These are phyloP conservation scores for Turnix velox DNA, from an alignment of 2,113 vertebrate genomes.

Conservation along the genomic window DNA sequence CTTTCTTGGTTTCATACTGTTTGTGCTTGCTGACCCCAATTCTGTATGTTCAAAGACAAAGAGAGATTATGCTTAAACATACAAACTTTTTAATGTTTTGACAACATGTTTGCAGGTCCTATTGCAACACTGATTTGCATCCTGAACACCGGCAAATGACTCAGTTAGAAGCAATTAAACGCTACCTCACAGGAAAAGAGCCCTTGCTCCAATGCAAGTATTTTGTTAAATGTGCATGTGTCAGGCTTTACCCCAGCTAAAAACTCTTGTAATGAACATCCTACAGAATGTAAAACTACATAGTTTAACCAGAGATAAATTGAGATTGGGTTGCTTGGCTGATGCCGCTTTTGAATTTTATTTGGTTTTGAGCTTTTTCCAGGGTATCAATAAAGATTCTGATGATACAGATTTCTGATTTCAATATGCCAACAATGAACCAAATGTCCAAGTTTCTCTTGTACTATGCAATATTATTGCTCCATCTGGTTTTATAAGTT, in stretches of 20 bases:
- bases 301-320: not conserved
- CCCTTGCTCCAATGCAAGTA: slow-evolving; percentile 89
- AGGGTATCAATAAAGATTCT: not conserved
- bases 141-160: slow-evolving; percentile 89
- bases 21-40: not conserved
- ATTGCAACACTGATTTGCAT: slow-evolving; percentile 93
- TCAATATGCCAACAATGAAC: not conserved
- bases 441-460: not conserved
- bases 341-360: not conserved
- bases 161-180: slow-evolving; percentile 92
- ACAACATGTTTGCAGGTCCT: slow-evolving; percentile 79
- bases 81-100: slow-evolving; percentile 16
- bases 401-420: not conserved
- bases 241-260: not conserved
- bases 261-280: not conserved
- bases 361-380: not conserved
- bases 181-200: slow-evolving; percentile 90
- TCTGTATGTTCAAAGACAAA: slow-evolving; percentile 23
- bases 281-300: not conserved
- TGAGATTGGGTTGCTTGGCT: not conserved
- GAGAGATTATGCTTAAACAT: not conserved
- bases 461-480: not conserved
- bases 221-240: not conserved
- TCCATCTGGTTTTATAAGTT: not conserved
- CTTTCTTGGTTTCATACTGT: not conserved